Evolutionary conservation across 1,140 invertebrate species (phyloP).

Genomic region (Drosophila equinoxialis): DNA sequence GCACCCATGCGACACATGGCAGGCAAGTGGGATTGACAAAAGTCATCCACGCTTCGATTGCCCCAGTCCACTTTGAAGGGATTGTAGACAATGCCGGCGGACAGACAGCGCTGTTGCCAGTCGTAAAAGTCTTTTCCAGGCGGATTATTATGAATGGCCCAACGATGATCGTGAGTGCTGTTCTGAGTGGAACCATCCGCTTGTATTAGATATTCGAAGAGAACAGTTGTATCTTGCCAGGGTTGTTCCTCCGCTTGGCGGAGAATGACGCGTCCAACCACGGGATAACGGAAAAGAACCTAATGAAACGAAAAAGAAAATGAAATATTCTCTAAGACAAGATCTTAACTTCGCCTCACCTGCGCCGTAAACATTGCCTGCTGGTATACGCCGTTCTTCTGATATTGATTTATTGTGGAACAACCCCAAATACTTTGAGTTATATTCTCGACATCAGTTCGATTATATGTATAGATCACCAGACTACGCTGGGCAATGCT

Average conservation of each 20-base stretch:
- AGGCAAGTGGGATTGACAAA: constrained; percentile 84
- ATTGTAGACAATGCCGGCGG: constrained; percentile 91
- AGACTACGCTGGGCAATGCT: constrained; percentile 92
- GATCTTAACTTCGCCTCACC: constrained; percentile 37
- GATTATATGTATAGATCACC: constrained; percentile 90
- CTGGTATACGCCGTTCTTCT: constrained; percentile 87
- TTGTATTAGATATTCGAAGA: constrained; percentile 91
- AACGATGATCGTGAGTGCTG: constrained; percentile 90
- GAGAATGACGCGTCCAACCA: constrained; percentile 93
- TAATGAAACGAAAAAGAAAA: neutral
- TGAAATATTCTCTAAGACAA: neutral
- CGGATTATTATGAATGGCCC: constrained; percentile 86
- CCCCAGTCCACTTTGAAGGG: constrained; percentile 88
- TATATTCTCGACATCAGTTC: constrained; percentile 83
- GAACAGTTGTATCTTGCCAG: constrained; percentile 91
- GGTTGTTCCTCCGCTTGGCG: constrained; percentile 91
- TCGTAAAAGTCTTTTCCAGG: constrained; percentile 95
- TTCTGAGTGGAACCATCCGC: constrained; percentile 92
- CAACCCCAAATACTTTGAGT: constrained; percentile 88
- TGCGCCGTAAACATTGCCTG: constrained; percentile 89
- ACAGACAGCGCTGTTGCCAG: constrained; percentile 93
- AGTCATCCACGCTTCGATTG: constrained; percentile 83
- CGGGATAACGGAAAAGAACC: constrained; percentile 91
- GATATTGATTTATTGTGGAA: constrained; percentile 87
- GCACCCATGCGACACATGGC: constrained; percentile 88